A percentile compares a stretch with the other conserved stretches of the same genome.
phyloP scores from a whole-genome alignment of 2,888 invertebrate genomes.

The Galerucella calmariensis region DNA sequence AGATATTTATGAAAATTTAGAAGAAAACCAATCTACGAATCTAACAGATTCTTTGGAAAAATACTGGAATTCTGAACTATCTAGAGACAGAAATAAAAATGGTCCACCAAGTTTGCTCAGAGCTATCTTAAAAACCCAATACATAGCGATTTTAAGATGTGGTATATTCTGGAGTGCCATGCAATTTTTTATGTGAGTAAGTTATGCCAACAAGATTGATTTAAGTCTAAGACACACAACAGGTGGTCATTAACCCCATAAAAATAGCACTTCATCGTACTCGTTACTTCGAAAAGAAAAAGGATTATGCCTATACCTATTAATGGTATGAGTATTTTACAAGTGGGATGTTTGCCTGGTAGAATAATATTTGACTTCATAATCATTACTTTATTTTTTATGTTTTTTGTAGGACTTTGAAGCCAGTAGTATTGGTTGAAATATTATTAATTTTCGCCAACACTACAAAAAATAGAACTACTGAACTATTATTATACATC shows the following conservation, averaged over 20 bases:
- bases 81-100: constrained; percentile 41
- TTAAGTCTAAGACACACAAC: too few species aligned
- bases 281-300: too few species aligned
- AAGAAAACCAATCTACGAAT: constrained; percentile 70
- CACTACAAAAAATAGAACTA: not conserved
- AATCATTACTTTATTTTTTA: too few species aligned
- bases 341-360: too few species aligned
- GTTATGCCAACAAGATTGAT: not conserved
- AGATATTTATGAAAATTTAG: constrained; percentile 73
- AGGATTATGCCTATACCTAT: too few species aligned
- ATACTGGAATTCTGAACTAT: constrained; percentile 61
- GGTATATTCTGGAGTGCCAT: constrained; percentile 41
- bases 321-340: too few species aligned
- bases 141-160: constrained; percentile 43
- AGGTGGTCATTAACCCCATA: too few species aligned
- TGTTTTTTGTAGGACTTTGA: not conserved
- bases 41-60: constrained; percentile 73
- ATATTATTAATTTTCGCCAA: not conserved
- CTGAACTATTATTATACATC: constrained; percentile 70
- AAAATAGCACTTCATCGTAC: too few species aligned
- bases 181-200: constrained; percentile 36
- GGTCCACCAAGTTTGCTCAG: constrained; percentile 55
- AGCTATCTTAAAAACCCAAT: constrained; percentile 47
- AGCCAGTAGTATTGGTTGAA: not conserved
- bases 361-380: too few species aligned